Percentiles rank a stretch among this genome's conserved stretches.
Evolutionary conservation across 1,140 invertebrate genomes (phyloP).

Genomic region (Subanguina moxae): DNA sequence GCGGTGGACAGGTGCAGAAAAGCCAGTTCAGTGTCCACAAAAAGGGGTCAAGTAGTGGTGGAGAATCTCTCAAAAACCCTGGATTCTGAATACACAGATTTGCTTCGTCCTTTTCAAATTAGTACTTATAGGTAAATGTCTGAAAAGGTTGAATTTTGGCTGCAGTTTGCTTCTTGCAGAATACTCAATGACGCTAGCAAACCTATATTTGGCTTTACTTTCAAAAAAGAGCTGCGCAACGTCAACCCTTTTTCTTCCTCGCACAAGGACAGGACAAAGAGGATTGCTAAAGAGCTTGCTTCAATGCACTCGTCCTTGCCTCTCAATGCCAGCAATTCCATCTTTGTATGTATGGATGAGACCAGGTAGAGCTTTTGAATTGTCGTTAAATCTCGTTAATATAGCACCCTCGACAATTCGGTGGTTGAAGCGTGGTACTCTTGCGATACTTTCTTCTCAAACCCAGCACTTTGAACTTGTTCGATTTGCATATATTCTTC

Average conservation of each 20-base stretch:
- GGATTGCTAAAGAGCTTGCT: slow-evolving; percentile 88
- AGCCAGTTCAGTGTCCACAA: neutral
- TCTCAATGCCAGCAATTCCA: slow-evolving; percentile 84
- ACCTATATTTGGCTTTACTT: slow-evolving; percentile 48
- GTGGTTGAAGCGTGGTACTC: no score
- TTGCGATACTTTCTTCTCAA: no score
- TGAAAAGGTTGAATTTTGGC: slow-evolving; percentile 26
- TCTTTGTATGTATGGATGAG: slow-evolving; percentile 97
- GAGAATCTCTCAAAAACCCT: neutral
- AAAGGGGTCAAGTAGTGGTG: slow-evolving; percentile 1
- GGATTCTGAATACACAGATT: slow-evolving; percentile 36
- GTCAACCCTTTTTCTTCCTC: slow-evolving; percentile 57
- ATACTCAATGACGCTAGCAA: slow-evolving; percentile 55
- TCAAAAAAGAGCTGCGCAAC: slow-evolving; percentile 56
- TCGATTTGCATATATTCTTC: no score
- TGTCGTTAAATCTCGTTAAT: no score
- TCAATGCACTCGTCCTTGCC: slow-evolving; percentile 88
- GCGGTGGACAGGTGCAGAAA: neutral
- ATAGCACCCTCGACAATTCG: no score
- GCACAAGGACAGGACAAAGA: slow-evolving; percentile 72
- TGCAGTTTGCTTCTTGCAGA: slow-evolving; percentile 31
- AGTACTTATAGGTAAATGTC: slow-evolving; percentile 19
- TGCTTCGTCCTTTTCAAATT: slow-evolving; percentile 32
- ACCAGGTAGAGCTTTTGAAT: slow-evolving; percentile 62
- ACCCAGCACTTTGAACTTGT: no score